A percentile compares a stretch with the other conserved stretches of the same genome.
Conservation (phyloP, 2,797 vertebrate species). For the Scomberomorus guttatus region DNA sequence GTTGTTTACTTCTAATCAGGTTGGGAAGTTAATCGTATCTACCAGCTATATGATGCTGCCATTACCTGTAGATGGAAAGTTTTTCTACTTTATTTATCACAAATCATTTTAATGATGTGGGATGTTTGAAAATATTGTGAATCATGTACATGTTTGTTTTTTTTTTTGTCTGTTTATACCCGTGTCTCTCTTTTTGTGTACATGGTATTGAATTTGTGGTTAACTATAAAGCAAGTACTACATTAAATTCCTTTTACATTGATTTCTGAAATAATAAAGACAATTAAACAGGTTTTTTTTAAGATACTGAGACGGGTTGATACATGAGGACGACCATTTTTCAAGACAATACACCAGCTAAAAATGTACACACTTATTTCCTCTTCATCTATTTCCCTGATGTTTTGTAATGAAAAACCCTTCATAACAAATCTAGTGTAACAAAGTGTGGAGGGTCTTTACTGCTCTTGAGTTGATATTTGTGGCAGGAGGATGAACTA, state of each 20-base stretch:
- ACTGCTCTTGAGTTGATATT: neutral
- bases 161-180: no score
- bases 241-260: no score
- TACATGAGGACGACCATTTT: no score
- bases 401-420: neutral
- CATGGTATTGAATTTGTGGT: no score
- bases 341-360: neutral
- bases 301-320: neutral
- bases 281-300: neutral
- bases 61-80: neutral
- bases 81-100: neutral
- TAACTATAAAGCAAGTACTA: no score
- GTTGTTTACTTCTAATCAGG: neutral
- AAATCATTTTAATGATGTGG: no score
- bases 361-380: neutral
- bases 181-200: no score
- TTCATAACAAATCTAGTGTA: no score
- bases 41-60: neutral
- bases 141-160: no score
- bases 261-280: no score
- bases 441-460: no score
- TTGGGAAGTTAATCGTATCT: neutral
- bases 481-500: neutral
- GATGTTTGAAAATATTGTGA: no score
- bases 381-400: neutral